These are phyloP conservation scores for Ormyrus thymus DNA, from an alignment of 2,888 invertebrate species.

Conservation along the genomic window DNA sequence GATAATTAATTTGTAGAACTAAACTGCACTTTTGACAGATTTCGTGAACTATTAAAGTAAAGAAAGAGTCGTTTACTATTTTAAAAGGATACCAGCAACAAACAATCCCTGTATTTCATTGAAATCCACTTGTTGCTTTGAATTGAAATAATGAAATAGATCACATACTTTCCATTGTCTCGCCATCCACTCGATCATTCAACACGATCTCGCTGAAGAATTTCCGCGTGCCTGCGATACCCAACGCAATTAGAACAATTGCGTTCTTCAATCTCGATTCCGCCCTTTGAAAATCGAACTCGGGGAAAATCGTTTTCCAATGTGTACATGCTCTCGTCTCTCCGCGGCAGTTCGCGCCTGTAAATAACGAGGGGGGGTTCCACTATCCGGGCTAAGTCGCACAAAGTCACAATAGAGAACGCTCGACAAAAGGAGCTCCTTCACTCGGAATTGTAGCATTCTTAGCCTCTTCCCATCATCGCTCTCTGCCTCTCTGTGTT, in stretches of 20 bases:
- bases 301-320: not conserved
- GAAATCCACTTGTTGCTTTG: too few species aligned
- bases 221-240: not conserved
- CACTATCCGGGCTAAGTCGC: not conserved
- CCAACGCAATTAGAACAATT: slow-evolving; percentile 4
- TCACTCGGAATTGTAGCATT: slow-evolving; percentile 23
- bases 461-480: not conserved
- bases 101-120: too few species aligned
- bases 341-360: slow-evolving; percentile 15
- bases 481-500: not conserved
- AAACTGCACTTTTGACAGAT: too few species aligned
- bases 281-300: not conserved
- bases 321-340: not conserved
- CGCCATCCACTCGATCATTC: too few species aligned
- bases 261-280: not conserved
- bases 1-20: too few species aligned
- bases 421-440: slow-evolving; percentile 26
- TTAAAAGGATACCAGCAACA: too few species aligned
- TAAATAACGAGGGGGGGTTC: slow-evolving; percentile 24
- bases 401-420: slow-evolving; percentile 28
- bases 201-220: too few species aligned
- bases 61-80: too few species aligned
- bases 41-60: too few species aligned
- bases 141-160: too few species aligned
- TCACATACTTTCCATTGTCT: too few species aligned